These are phyloP conservation scores for Meandrusa payeni DNA, from an alignment of 2,888 invertebrate species.

Conservation along the genomic window DNA sequence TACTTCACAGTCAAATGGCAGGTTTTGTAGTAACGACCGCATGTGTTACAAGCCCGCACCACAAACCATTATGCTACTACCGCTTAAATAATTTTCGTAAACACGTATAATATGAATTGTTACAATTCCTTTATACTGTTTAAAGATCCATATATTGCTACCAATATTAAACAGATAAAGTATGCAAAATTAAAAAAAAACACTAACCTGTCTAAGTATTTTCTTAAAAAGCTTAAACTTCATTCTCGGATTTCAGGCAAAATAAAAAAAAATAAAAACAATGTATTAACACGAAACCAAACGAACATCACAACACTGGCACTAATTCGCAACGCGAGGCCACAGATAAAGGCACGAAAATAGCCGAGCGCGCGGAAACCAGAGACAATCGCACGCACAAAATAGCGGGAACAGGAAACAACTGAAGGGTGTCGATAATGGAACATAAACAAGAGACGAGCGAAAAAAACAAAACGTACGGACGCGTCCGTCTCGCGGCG, in stretches of 20 bases:
- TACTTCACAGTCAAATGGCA: too few relatives aligned
- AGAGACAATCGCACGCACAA: constrained; percentile 28
- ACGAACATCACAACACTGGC: constrained; percentile 26
- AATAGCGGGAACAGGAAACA: constrained; percentile 24
- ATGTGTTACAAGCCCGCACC: too few relatives aligned
- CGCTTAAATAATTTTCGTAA: too few relatives aligned
- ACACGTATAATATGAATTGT: too few relatives aligned
- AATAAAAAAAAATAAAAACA: too few relatives aligned
- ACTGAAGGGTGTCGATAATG: constrained; percentile 16
- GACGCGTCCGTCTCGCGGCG: constrained; percentile 18
- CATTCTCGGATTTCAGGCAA: constrained; percentile 39
- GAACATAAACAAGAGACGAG: constrained; percentile 24
- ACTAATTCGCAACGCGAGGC: constrained; percentile 43
- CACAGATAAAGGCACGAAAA: constrained; percentile 40
- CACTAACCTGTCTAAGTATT: constrained; percentile 56
- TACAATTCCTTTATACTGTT: too few relatives aligned
- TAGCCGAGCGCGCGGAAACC: constrained; percentile 5
- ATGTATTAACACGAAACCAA: constrained; percentile 5
- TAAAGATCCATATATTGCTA: too few relatives aligned
- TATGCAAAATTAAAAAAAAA: constrained; percentile 10
- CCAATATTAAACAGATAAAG: too few relatives aligned
- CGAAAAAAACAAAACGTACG: constrained; percentile 17
- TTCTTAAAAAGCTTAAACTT: constrained; percentile 74
- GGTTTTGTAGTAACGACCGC: too few relatives aligned
- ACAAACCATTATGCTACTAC: too few relatives aligned